Evolutionary conservation across 2,888 invertebrate genomes (phyloP).

Genomic region (Schrankia costaestrigalis): DNA sequence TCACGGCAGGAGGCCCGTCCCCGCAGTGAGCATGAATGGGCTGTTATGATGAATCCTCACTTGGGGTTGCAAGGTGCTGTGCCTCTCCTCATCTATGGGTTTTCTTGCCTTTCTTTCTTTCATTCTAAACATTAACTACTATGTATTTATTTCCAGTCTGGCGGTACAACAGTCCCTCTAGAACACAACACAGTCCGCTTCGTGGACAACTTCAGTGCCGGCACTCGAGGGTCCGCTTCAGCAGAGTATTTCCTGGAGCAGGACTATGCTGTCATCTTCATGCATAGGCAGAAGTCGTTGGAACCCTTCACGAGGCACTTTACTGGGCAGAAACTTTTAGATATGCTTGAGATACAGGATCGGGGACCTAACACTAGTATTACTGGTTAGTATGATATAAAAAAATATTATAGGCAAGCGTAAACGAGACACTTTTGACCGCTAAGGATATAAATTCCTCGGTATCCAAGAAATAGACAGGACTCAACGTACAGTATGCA

Average conservation of each 20-base stretch:
- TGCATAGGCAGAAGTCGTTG: conserved; percentile 93
- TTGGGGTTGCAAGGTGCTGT: no score
- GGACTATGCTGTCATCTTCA: conserved; percentile 94
- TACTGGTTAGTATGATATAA: conserved; percentile 66
- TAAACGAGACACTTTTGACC: no score
- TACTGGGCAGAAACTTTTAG: conserved; percentile 87
- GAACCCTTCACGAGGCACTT: conserved; percentile 96
- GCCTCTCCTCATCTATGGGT: no score
- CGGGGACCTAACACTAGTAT: conserved; percentile 83
- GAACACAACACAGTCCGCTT: conserved; percentile 98
- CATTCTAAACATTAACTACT: neutral
- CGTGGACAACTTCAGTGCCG: conserved; percentile 99
- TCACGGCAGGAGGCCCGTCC: no score
- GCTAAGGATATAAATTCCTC: no score
- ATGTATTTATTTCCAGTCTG: conserved; percentile 84
- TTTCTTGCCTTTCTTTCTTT: no score
- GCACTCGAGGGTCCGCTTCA: conserved; percentile 96
- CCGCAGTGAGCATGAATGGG: no score
- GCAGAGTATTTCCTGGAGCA: conserved; percentile 95
- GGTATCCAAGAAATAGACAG: no score
- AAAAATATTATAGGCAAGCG: neutral
- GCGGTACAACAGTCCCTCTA: conserved; percentile 97
- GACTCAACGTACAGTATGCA: no score
- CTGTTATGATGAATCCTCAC: no score
- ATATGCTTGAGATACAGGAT: conserved; percentile 86